phyloP scores from a whole-genome alignment of 2,797 vertebrate species.

The Allochrocebus solatus region DNA sequence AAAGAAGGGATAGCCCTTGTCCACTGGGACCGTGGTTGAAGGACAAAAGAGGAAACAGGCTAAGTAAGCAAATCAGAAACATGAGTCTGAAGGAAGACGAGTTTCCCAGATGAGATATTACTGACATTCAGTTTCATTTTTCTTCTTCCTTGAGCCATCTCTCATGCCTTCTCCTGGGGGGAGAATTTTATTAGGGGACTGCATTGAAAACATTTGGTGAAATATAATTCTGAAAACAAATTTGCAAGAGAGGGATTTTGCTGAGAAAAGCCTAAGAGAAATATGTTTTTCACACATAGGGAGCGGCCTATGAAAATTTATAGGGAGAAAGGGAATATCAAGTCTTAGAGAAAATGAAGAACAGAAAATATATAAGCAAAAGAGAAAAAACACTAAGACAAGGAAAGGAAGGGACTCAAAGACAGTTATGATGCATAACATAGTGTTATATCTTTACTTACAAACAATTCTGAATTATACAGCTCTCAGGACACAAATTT shows the following conservation, averaged over 20 bases:
- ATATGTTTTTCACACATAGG: background rate
- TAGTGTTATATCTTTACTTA: background rate
- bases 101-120: background rate
- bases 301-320: constrained; percentile 22
- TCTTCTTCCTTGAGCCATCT: background rate
- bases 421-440: background rate
- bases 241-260: constrained; percentile 39
- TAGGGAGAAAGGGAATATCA: background rate
- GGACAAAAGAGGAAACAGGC: constrained; percentile 7
- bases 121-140: background rate
- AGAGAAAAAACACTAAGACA: background rate
- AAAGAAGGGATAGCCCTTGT: background rate
- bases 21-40: background rate
- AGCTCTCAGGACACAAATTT: background rate
- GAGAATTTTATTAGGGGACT: background rate
- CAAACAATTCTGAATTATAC: background rate
- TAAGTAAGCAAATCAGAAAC: background rate
- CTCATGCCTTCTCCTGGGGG: background rate
- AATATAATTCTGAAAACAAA: constrained; percentile 43
- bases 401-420: background rate
- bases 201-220: constrained; percentile 28
- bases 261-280: constrained; percentile 47
- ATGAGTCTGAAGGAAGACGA: accelerated
- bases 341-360: background rate
- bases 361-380: background rate